A percentile compares a stretch with the other conserved stretches of the same genome.
Evolutionary conservation across 2,888 invertebrate genomes (phyloP).

Genomic region (Mesopsocus fuscifrons): DNA sequence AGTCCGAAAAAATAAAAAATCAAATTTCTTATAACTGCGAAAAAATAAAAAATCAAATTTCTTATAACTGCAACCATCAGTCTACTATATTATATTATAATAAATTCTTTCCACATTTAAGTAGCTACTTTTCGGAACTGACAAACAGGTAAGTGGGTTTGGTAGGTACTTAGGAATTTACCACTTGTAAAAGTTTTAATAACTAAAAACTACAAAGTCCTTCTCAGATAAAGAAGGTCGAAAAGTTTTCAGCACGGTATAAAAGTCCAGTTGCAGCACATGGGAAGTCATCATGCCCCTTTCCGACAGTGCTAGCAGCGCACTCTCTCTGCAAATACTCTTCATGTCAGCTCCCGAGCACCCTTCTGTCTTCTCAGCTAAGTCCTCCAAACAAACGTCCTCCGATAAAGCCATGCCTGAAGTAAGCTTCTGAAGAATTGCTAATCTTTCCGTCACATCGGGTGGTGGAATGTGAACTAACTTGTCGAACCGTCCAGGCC

Average conservation of each 20-base stretch:
- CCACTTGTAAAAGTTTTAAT: too few relatives aligned
- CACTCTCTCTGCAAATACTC: conserved; percentile 37
- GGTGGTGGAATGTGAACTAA: conserved; percentile 40
- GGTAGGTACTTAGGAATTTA: too few relatives aligned
- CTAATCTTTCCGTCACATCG: conserved; percentile 28
- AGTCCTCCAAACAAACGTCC: conserved; percentile 24
- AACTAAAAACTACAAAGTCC: too few relatives aligned
- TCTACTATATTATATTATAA: too few relatives aligned
- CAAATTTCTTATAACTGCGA: too few relatives aligned
- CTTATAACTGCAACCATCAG: too few relatives aligned
- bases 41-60: too few relatives aligned
- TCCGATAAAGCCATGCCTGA: conserved; percentile 26
- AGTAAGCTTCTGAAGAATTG: conserved; percentile 28
- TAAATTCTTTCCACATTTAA: too few relatives aligned
- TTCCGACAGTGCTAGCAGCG: conserved; percentile 33
- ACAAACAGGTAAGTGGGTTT: too few relatives aligned
- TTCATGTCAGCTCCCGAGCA: conserved; percentile 43
- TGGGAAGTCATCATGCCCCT: conserved; percentile 24
- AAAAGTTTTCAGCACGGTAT: conserved; percentile 22
- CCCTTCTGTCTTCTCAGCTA: conserved; percentile 29
- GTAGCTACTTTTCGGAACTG: too few relatives aligned
- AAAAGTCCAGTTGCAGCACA: conserved; percentile 25
- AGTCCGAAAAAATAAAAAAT: too few relatives aligned
- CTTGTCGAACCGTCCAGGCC: conserved; percentile 42
- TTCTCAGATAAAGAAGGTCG: conserved; percentile 29